Evolutionary conservation across 2,113 vertebrate species (phyloP).

Genomic region (Gavialis gangeticus): DNA sequence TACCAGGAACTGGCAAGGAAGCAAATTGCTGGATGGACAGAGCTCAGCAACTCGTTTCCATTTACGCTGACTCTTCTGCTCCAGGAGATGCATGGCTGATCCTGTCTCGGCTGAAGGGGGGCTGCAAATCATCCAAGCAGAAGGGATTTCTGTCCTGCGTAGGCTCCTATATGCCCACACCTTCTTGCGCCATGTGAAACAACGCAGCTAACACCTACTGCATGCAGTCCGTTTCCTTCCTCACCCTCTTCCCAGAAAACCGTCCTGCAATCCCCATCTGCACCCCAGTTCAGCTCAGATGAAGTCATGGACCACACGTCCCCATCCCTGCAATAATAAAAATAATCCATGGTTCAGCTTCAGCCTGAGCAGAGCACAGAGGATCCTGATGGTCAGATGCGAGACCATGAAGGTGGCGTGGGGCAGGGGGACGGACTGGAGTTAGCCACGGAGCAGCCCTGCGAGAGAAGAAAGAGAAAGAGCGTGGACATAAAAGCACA

Average conservation of each 20-base stretch:
- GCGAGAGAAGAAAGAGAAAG: background rate
- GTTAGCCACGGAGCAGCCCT: background rate
- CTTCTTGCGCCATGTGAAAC: background rate
- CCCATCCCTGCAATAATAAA: too few species aligned
- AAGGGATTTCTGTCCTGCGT: background rate
- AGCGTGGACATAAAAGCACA: background rate
- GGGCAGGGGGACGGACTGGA: background rate
- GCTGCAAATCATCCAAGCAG: background rate
- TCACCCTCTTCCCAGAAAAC: background rate
- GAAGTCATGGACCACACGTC: background rate
- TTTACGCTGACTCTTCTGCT: background rate
- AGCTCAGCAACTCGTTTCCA: fast-evolving
- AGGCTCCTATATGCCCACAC: background rate
- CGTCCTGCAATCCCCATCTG: background rate
- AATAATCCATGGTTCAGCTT: background rate
- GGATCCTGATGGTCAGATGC: background rate
- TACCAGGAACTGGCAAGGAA: background rate
- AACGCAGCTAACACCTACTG: background rate
- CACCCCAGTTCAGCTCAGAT: background rate
- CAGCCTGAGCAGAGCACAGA: background rate
- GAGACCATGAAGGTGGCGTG: background rate
- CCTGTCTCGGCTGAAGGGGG: background rate
- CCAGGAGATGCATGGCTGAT: background rate
- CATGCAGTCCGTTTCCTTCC: background rate
- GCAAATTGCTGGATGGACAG: fast-evolving